phyloP scores from a whole-genome alignment of 2,797 vertebrate genomes.

The Tadarida brasiliensis region DNA sequence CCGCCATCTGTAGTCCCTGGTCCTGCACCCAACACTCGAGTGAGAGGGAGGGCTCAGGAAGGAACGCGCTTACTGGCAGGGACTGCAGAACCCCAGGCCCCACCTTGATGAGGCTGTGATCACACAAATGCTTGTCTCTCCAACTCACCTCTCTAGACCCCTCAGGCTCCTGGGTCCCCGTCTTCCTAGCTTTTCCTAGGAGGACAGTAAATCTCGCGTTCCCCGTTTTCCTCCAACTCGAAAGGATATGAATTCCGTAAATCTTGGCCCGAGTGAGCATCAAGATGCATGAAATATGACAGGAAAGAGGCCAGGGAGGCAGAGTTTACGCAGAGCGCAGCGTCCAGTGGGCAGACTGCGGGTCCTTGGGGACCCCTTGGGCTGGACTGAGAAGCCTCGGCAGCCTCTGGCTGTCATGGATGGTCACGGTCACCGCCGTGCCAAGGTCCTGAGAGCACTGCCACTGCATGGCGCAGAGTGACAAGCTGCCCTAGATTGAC shows the following conservation, averaged over 20 bases:
- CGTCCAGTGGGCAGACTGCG: conserved; percentile 61
- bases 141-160: conserved; percentile 15
- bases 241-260: conserved; percentile 88
- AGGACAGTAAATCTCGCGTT: conserved; percentile 86
- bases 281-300: conserved; percentile 84
- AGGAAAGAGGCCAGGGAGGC: conserved; percentile 80
- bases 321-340: neutral
- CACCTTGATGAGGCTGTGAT: fast-evolving
- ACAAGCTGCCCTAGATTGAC: neutral
- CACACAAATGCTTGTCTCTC: conserved; percentile 62
- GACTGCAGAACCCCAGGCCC: neutral
- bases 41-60: neutral
- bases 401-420: neutral
- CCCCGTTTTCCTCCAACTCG: conserved; percentile 80
- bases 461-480: neutral
- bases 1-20: neutral
- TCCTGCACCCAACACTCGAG: neutral
- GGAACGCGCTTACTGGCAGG: neutral
- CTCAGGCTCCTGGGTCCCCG: conserved; percentile 18
- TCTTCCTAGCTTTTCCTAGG: conserved; percentile 79
- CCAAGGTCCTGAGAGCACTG: neutral
- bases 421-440: fast-evolving
- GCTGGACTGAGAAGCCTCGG: neutral
- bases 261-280: conserved; percentile 84
- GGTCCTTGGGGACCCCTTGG: neutral